These are phyloP conservation scores for Epinephelus coioides DNA, from an alignment of 2,797 vertebrate genomes.

Conservation along the genomic window DNA sequence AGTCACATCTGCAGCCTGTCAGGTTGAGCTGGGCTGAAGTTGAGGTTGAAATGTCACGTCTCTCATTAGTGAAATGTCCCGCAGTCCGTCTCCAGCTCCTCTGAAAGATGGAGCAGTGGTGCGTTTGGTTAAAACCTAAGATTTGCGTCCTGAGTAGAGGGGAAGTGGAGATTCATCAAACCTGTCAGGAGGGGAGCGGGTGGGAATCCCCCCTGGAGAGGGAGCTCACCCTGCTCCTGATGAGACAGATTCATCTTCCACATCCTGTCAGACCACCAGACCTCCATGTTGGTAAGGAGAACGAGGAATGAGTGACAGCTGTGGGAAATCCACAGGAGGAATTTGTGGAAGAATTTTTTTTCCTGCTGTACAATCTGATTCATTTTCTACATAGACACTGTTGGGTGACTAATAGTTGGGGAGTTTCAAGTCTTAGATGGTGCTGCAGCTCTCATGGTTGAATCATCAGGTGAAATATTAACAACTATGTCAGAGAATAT, in stretches of 20 bases:
- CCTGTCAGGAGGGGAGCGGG: slow-evolving; percentile 60
- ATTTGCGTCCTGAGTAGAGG: slow-evolving; percentile 55
- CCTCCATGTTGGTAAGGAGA: slow-evolving; percentile 29
- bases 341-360: neutral
- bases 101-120: slow-evolving; percentile 43
- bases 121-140: slow-evolving; percentile 59
- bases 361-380: neutral
- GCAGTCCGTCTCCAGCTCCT: slow-evolving; percentile 13
- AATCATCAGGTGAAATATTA: neutral
- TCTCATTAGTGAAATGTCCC: slow-evolving; percentile 63
- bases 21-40: slow-evolving; percentile 18
- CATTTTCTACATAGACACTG: neutral
- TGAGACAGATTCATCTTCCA: slow-evolving; percentile 77
- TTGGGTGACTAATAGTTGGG: neutral
- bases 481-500: neutral
- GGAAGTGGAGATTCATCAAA: slow-evolving; percentile 76
- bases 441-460: neutral
- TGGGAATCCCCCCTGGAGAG: slow-evolving; percentile 62
- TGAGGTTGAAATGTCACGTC: slow-evolving; percentile 56
- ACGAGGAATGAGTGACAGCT: slow-evolving; percentile 44
- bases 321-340: neutral
- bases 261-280: slow-evolving; percentile 52
- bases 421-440: neutral
- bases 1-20: slow-evolving; percentile 50
- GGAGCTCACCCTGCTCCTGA: slow-evolving; percentile 56